Base-by-base conservation (phyloP, 2,797 vertebrate genomes). In the Chelonia mydas region DNA sequence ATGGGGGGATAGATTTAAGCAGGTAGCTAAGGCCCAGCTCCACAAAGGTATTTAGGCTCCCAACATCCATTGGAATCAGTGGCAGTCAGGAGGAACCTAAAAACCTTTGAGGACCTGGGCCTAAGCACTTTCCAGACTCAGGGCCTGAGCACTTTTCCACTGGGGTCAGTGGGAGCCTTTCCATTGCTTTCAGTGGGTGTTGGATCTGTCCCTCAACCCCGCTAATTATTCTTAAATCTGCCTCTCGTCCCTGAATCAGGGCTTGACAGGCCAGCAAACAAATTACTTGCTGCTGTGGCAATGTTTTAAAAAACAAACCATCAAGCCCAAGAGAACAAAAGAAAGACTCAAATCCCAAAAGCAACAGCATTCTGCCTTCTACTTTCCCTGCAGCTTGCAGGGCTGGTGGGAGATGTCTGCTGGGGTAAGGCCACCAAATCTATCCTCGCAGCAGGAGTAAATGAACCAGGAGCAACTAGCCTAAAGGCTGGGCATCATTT, bases 401-500 rank as follows among this genome's bases (percentile, higher is more conserved):
- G 83, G 33, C 49, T 79, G 74, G 49, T 76, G 74, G 49, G 13
- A 3, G 10, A 2, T 78, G 47, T 8, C 2, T 27, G 74, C 72
- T 13, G 6, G 57, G n/a, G 50, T 41, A 41, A 33, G n/a, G 16
- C 17, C 50, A 16, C 82, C 82, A 55, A n/a, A 82, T 50, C 41
- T 77, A 2, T 54, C 84, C 37, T 59, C 84, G 50, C 33, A 15
- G n/a, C 25, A 74, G 74, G 81, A 4, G 0, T 8, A 31, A 77
- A 6, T 16, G 78, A 72, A 53, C 65, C 65, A 68, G 61, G n/a
- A 90, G 45, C 23, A 37, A 77, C 15, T 5, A 59, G 25, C 55
- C 33, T 68, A 68, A 49, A 31, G 33, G 82, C 5, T 37, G 45
- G 21, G 7, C 49, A 68, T 25, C 0, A 0, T 27, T 25, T 37